Evolutionary conservation across 2,888 invertebrate genomes (phyloP), one percentile per base, ranked within the genome.

Genomic region (Phrixothrix hirtus): DNA sequence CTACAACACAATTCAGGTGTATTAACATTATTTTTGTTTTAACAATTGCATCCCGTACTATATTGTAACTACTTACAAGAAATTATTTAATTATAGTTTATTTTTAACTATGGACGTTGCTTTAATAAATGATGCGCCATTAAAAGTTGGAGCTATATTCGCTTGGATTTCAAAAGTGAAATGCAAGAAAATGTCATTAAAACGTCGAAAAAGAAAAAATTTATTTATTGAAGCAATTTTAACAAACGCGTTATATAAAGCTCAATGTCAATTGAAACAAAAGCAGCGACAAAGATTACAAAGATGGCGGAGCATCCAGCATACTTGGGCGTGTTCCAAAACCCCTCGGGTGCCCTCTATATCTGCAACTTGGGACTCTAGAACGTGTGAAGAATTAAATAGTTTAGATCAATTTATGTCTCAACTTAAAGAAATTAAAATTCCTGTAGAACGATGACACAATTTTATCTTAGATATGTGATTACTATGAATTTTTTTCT

Each of bases 341-440:
- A 27, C 21, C 15, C 31, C 30, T 14, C 47, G 53, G 36, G 46
- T 37, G 38, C 30, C 41, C 12, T 29, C 49, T 26, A 39, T 34
- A 29, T 14, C 38, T 14, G 42, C 50, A 37, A 51, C 59, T 47
- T 65, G 62, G 65, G 68, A 70, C 46, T 52, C 58, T 25, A 45
- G 60, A 48, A 64, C 61, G 31, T 75, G 72, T 44, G 80, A 82
- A 69, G 85, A 84, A 73, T 77, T 85, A 69, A 79, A 79, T 71
- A 83, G 83, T 65, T 71, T 86, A 71, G 82, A 86, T 76, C 78
- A 76, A 68, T 86, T 86, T 75, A 85, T 86, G 79, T 79, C 78
- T 62, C 79, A 84, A 73, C 74, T 86, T 68, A 82, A 81, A 68
- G 78, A 77, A 71, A 79, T 84, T 59, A 84, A 83, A 64, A 59